Evolutionary conservation across 1,140 invertebrate genomes (phyloP), one percentile per base, ranked within the genome.

Genomic region (Bathynomus jamesi): DNA sequence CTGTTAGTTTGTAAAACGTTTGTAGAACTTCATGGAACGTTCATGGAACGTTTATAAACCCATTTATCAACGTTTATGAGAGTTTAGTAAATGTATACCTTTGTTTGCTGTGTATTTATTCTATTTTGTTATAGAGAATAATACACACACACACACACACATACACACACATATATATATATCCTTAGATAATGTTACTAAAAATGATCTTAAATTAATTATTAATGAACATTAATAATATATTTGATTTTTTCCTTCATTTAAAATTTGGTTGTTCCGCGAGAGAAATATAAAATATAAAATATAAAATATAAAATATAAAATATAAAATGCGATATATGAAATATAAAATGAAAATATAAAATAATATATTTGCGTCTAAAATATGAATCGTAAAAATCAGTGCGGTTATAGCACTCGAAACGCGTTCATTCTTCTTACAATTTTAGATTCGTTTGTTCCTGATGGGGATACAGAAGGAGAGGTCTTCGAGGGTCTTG

Each of bases 371-470:
- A n/a, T n/a, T n/a, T n/a, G n/a, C n/a, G n/a, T n/a, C n/a, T n/a
- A n/a, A n/a, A n/a, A n/a, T n/a, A n/a, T n/a, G n/a, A n/a, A n/a
- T n/a, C n/a, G n/a, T n/a, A n/a, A n/a, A n/a, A n/a, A n/a, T n/a
- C n/a, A n/a, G n/a, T n/a, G n/a, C n/a, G n/a, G n/a, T n/a, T n/a
- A n/a, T n/a, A n/a, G n/a, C n/a, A n/a, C n/a, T n/a, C n/a, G n/a
- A n/a, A n/a, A n/a, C n/a, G n/a, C n/a, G n/a, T n/a, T n/a, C n/a
- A n/a, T n/a, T n/a, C n/a, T 63, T 73, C 81, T 80, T 85, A 93
- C 80, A 90, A 88, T 82, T 97, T 96, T 79, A 97, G 86, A 82
- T 96, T 96, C 88, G 90, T 80, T 92, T 93, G 27, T 68, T 71
- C 27, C 46, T 89, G 87, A 80, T 91, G 90, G 2, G 92, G 91